A percentile compares a stretch with the other conserved stretches of the same genome.
These are phyloP conservation scores for Gnathonemus echidnorhynchus DNA, from an alignment of 2,113 vertebrate genomes.

Conservation along the genomic window DNA sequence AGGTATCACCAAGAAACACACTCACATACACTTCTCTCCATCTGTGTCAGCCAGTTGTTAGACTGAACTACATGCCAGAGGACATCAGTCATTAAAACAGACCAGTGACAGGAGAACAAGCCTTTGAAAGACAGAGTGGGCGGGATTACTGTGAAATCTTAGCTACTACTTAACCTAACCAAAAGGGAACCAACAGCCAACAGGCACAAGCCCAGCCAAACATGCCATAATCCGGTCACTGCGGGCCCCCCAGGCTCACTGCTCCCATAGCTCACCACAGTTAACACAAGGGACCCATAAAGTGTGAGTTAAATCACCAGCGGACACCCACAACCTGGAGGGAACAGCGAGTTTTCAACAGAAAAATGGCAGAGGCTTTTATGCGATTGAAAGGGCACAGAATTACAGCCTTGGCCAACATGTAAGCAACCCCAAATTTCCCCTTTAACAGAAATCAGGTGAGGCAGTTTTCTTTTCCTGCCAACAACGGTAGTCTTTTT, in stretches of 20 bases:
- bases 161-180: neutral
- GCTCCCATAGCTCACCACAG: neutral
- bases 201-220: neutral
- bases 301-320: neutral
- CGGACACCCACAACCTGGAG: neutral
- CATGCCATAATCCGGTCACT: neutral
- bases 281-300: neutral
- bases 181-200: neutral
- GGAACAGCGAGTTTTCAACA: neutral
- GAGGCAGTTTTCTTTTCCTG: neutral
- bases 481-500: neutral
- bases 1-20: neutral
- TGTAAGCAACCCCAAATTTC: neutral
- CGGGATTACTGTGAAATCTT: neutral
- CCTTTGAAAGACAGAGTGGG: neutral
- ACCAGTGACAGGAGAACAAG: neutral
- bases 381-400: neutral
- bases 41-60: neutral
- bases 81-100: neutral
- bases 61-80: neutral
- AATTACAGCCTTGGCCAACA: neutral
- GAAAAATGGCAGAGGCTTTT: neutral
- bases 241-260: neutral
- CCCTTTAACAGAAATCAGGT: neutral
- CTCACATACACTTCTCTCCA: neutral